Base-by-base conservation (phyloP, 2,113 vertebrate species). In the Mormyrus lacerda region DNA sequence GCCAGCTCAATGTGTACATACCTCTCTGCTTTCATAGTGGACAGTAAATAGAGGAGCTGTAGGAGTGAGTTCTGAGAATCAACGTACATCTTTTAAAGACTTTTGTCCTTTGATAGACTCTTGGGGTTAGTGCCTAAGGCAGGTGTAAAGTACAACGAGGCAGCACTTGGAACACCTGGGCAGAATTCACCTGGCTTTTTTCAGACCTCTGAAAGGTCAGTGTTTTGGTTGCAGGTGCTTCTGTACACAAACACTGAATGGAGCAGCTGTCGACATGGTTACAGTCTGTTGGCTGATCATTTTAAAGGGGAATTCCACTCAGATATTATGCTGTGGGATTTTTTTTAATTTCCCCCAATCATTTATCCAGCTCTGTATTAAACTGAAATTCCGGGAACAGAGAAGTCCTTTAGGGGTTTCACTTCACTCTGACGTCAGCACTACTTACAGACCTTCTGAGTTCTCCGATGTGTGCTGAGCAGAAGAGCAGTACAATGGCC, bases 211-310 rank as follows among this genome's bases (percentile, higher is more conserved):
- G 39, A 42, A 82, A 82, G 76, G 35, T 42, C 76, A 84, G 44
- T 44, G 82, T 84, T 84, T 84, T 84, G 82, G 82, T 45, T 47
- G 82, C 82, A 84, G 44, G 82, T 84, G 82, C 82, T 84, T 84
- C 44, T 84, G 82, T 45, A 47, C 42, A 84, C 82, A 84, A 84
- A 84, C 82, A 84, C 8, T 84, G 82, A 84, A 84, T 39, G 19
- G 82, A 47, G 24, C 82, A 84, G 82, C 82, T 84, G 82, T 47
- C 8, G 44, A 24, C 15, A 0, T 44, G 21, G 39, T 42, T 44
- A 45, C 42, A n/a, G 82, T 84, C 82, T 44, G 82, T n/a, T 84
- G 42, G 44, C 82, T 24, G 42, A 24, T 47, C 82, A 11, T 47
- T 48, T 42, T 13, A 84, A 84, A 24, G 82, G 79, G 82, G 82